These are phyloP conservation scores for Chloroceryle amazona DNA, from an alignment of 2,797 vertebrate species.

Conservation along the genomic window DNA sequence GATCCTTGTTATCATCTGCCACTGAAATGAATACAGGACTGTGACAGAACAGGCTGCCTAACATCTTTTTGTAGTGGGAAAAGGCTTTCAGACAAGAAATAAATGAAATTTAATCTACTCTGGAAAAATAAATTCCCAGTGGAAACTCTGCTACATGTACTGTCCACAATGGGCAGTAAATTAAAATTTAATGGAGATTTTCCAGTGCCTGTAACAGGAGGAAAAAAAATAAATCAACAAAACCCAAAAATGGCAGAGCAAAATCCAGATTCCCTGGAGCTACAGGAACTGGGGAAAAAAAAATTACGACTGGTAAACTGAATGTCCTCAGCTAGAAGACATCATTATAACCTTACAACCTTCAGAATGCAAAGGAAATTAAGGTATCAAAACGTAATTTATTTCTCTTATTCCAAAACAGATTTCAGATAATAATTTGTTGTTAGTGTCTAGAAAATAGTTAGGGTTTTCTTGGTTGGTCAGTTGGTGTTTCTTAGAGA, in stretches of 20 bases:
- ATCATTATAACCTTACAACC: neutral
- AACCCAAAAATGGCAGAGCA: neutral
- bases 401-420: neutral
- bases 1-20: neutral
- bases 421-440: neutral
- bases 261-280: neutral
- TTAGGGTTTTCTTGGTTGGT: fast-evolving
- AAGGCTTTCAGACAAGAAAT: slow-evolving; percentile 18
- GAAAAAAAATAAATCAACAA: neutral
- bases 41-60: neutral
- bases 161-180: neutral
- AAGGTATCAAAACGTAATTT: neutral
- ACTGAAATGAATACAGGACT: neutral
- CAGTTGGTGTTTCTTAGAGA: neutral
- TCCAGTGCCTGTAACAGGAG: neutral
- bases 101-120: neutral
- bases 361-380: neutral
- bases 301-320: neutral
- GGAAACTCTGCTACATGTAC: neutral
- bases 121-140: neutral
- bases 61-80: neutral
- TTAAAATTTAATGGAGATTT: slow-evolving; percentile 26
- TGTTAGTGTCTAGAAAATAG: neutral
- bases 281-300: neutral
- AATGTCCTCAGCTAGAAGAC: neutral